These are phyloP conservation scores for Meganola albula DNA, from an alignment of 2,888 invertebrate species.

Conservation along the genomic window DNA sequence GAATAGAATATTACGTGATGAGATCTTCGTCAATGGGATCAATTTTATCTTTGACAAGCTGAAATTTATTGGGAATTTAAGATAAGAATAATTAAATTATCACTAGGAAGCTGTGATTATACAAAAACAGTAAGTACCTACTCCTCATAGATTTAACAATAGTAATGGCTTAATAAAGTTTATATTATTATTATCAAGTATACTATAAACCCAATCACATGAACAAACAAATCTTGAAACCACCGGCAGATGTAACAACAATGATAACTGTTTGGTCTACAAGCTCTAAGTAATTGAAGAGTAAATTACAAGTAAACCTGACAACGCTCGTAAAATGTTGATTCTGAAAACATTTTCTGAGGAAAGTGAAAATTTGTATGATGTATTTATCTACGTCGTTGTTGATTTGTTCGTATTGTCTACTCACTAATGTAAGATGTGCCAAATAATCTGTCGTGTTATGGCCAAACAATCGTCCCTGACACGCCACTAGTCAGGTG, in stretches of 20 bases:
- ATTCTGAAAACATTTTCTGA: constrained; percentile 7
- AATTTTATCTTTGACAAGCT: too few relatives aligned
- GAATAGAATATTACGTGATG: too few relatives aligned
- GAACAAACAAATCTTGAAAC: neutral
- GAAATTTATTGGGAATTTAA: too few relatives aligned
- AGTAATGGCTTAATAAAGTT: too few relatives aligned
- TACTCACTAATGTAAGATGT: constrained; percentile 24
- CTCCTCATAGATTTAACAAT: too few relatives aligned
- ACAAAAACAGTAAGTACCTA: too few relatives aligned
- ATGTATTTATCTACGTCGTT: constrained; percentile 20
- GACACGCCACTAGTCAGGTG: constrained; percentile 37
- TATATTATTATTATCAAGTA: constrained; percentile 1
- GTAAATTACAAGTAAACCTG: constrained; percentile 12
- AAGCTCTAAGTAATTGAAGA: constrained; percentile 5
- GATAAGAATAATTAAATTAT: too few relatives aligned
- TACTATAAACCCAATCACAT: neutral
- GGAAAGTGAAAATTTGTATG: too few relatives aligned
- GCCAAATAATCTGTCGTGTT: constrained; percentile 36
- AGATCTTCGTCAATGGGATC: too few relatives aligned
- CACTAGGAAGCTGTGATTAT: too few relatives aligned
- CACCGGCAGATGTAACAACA: neutral
- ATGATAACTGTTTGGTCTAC: constrained; percentile 6
- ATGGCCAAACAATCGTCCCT: constrained; percentile 49
- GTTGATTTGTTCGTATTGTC: constrained; percentile 9
- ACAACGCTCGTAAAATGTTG: constrained; percentile 9